Evolutionary conservation across 2,113 vertebrate species (phyloP).

Genomic region (Stercorarius parasiticus): DNA sequence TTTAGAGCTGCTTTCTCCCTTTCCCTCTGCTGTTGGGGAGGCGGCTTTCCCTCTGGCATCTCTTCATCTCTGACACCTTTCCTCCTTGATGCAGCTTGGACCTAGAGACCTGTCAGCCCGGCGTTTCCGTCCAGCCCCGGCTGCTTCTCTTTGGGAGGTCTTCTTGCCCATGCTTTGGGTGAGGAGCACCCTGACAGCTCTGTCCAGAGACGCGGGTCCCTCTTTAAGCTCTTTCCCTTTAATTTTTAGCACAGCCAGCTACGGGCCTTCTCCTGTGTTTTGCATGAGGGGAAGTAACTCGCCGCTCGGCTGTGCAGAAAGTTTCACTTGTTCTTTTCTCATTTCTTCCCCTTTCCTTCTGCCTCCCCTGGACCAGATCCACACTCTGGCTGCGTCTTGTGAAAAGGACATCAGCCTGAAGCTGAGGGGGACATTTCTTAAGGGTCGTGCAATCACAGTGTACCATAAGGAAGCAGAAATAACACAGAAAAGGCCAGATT

Average conservation of each 20-base stretch:
- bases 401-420: background rate
- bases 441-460: background rate
- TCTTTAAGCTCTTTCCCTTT: background rate
- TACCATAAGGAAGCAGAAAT: background rate
- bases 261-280: background rate
- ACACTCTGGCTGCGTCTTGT: fast-evolving
- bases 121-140: background rate
- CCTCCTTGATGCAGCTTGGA: background rate
- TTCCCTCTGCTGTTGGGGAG: background rate
- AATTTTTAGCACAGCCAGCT: background rate
- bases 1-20: background rate
- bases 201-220: background rate
- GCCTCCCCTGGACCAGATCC: background rate
- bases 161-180: background rate
- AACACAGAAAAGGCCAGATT: background rate
- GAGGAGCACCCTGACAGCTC: background rate
- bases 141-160: background rate
- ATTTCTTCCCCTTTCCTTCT: background rate
- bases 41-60: background rate
- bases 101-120: background rate
- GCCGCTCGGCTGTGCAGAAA: background rate
- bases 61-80: background rate
- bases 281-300: background rate
- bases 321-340: conserved; percentile 40
- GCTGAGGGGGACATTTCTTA: background rate